Evolutionary conservation across 2,113 vertebrate species (phyloP).

Genomic region (Oceanodroma tethys): DNA sequence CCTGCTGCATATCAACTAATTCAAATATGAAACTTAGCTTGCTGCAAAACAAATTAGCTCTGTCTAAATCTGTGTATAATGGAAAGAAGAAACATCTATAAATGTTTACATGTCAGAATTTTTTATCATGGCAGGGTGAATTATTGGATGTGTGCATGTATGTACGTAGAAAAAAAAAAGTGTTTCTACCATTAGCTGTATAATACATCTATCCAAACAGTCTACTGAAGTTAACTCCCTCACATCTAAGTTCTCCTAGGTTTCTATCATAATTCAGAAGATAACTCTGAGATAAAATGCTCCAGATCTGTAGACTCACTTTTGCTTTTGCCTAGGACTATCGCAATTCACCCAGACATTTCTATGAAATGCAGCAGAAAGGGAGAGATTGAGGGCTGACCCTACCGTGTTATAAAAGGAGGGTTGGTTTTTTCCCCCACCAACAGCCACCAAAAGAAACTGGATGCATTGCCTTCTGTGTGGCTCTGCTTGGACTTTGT

Average conservation of each 20-base stretch:
- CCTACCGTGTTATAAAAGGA: not conserved
- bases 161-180: not conserved
- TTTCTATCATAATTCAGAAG: not conserved
- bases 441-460: not conserved
- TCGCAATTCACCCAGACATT: not conserved
- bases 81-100: not conserved
- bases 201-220: not conserved
- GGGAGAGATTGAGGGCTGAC: not conserved
- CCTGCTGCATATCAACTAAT: not conserved
- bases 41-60: not conserved
- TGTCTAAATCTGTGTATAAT: not conserved
- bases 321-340: not conserved
- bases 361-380: not conserved
- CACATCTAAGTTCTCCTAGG: not conserved
- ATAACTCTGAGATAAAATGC: not conserved
- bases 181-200: not conserved
- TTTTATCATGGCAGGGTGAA: not conserved
- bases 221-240: not conserved
- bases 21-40: not conserved
- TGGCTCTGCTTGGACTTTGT: not conserved
- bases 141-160: not conserved
- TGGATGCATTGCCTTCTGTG: not conserved
- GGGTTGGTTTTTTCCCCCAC: not conserved
- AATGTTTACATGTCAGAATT: not conserved
- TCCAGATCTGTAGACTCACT: not conserved